These are phyloP conservation scores for Zosterops pallidus DNA, from an alignment of 2,113 vertebrate species.

Conservation along the genomic window DNA sequence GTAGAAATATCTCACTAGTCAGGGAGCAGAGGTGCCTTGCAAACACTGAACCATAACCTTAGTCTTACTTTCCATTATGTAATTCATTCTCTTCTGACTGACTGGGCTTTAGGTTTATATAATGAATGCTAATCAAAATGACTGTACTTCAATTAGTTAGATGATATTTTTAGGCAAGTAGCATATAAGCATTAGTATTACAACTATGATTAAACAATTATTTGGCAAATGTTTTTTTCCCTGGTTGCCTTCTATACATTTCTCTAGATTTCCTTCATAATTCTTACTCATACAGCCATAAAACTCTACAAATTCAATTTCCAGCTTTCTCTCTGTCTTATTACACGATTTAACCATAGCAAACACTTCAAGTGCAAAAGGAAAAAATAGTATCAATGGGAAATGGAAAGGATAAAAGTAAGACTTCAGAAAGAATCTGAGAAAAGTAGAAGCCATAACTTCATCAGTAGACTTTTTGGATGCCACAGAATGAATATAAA, in stretches of 20 bases:
- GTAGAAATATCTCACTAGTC: background rate
- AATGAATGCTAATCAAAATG: slow-evolving; percentile 31
- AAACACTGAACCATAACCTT: background rate
- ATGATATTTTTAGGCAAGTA: slow-evolving; percentile 20
- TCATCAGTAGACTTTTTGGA: background rate
- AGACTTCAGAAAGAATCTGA: background rate
- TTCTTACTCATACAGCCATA: background rate
- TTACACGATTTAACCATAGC: background rate
- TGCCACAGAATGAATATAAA: background rate
- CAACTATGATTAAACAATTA: slow-evolving; percentile 18
- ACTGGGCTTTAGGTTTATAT: slow-evolving; percentile 7
- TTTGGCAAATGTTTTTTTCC: slow-evolving; percentile 1
- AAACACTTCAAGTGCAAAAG: background rate
- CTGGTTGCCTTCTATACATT: background rate
- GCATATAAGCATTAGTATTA: slow-evolving; percentile 16
- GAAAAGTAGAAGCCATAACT: background rate
- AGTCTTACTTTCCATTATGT: background rate
- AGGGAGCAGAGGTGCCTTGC: background rate
- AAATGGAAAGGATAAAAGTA: background rate
- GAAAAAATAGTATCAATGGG: background rate
- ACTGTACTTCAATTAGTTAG: background rate
- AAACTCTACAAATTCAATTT: background rate
- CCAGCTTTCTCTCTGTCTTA: background rate
- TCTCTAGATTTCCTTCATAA: background rate
- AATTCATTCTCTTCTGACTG: slow-evolving; percentile 8